Conservation (phyloP, 2,113 vertebrate species). For the Tinamus guttatus region DNA sequence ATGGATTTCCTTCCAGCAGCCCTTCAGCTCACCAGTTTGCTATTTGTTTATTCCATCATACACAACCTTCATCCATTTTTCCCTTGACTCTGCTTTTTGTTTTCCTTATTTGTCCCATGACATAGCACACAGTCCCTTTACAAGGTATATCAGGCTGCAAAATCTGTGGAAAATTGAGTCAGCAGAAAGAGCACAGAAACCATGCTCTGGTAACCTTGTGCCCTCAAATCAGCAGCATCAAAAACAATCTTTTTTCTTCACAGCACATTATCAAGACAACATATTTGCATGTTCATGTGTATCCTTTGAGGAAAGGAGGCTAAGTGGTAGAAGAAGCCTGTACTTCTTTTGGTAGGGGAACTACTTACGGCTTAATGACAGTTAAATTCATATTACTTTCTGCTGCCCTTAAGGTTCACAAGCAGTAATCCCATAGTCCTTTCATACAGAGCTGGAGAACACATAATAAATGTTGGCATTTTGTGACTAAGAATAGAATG, state of each 20-base stretch:
- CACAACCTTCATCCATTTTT: neutral
- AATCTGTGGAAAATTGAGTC: neutral
- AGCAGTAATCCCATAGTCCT: neutral
- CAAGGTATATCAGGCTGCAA: neutral
- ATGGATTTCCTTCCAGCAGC: neutral
- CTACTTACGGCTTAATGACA: neutral
- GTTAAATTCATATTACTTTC: neutral
- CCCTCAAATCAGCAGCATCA: neutral
- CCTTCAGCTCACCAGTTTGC: neutral
- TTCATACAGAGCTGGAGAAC: neutral
- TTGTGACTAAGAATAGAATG: neutral
- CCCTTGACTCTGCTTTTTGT: neutral
- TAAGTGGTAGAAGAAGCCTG: neutral
- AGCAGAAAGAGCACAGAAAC: neutral
- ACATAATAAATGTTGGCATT: neutral
- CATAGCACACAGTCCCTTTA: neutral
- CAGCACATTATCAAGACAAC: neutral
- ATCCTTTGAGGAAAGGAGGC: neutral
- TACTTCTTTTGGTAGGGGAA: neutral
- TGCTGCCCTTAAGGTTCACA: neutral
- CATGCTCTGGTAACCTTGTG: neutral
- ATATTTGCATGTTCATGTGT: neutral
- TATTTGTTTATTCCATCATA: neutral
- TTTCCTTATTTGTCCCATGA: neutral
- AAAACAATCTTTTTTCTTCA: neutral